Base-by-base conservation (phyloP, 2,888 invertebrate species). In the Drymonia ruficornis region DNA sequence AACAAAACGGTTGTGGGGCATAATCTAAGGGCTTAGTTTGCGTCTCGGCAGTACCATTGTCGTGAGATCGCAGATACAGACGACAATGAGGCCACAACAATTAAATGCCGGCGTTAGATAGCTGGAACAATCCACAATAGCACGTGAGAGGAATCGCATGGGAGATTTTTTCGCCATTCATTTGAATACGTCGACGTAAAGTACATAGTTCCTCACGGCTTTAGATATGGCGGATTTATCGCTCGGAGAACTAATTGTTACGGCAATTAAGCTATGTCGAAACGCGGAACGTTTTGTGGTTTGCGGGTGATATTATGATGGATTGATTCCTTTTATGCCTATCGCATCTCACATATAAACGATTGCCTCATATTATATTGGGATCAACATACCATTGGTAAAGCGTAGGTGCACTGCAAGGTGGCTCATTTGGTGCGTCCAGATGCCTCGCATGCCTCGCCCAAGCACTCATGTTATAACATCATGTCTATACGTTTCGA, bases 141-240 rank as follows among this genome's bases (percentile, higher is more conserved):
- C 84, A 86, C 86, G 87, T 87, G 89, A 87, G 88, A 89, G 84
- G 83, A 82, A 84, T 84, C 78, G 83, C 87, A 84, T 84, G 89
- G 78, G 86, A 84, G 81, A 73, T 80, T 87, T 85, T 84, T 84
- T 70, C 63, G 66, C 57, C 63, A 66, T 77, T 68, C 72, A 73
- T 79, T 75, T 73, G 71, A 72, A 78, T 78, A 70, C 70, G 67
- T 58, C 56, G 60, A 63, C 58, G 51, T 50, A 53, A 54, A 55
- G 52, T 65, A 62, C 61, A 58, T 60, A 60, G 60, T 63, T 72
- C 65, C 75, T 74, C 70, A 70, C 72, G 65, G 74, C 65, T 71
- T 65, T 59, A 67, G 69, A 76, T 71, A 73, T 60, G 55, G 61
- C 59, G 61, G 13, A 19, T 70, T 72, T 65, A 70, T 61, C 61